These are phyloP conservation scores for Nannobrachium achirus DNA, from an alignment of 2,113 vertebrate species.

Conservation along the genomic window DNA sequence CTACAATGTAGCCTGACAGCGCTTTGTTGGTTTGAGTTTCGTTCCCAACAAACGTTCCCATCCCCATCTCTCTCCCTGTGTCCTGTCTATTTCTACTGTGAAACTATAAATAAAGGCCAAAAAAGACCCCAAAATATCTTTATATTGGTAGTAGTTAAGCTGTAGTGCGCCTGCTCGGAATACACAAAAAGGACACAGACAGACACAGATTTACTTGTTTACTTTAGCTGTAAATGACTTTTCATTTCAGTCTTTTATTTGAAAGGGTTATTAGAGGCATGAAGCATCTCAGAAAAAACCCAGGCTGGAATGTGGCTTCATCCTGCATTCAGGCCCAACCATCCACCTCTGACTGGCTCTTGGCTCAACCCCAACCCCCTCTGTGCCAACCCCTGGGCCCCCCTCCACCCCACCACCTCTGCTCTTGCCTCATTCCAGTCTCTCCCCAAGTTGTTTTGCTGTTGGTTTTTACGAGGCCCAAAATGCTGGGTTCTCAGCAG, in stretches of 20 bases:
- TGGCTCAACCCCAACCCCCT: slow-evolving; percentile 41
- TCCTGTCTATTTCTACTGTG: too few relatives aligned
- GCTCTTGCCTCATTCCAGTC: slow-evolving; percentile 3
- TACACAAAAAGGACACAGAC: too few relatives aligned
- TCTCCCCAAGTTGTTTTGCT: slow-evolving; percentile 63
- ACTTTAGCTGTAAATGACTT: background rate
- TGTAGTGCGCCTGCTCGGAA: too few relatives aligned
- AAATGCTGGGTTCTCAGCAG: slow-evolving; percentile 55
- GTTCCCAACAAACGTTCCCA: too few relatives aligned
- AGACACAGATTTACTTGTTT: background rate
- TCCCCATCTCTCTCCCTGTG: too few relatives aligned
- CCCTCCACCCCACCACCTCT: background rate
- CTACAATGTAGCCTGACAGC: too few relatives aligned
- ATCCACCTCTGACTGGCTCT: slow-evolving; percentile 60
- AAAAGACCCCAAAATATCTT: too few relatives aligned
- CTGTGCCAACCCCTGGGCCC: slow-evolving; percentile 9
- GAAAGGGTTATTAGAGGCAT: slow-evolving; percentile 41
- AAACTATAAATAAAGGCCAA: too few relatives aligned
- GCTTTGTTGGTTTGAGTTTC: too few relatives aligned
- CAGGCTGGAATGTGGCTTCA: slow-evolving; percentile 60
- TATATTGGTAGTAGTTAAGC: too few relatives aligned
- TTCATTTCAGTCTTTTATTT: slow-evolving; percentile 39
- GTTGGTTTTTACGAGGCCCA: slow-evolving; percentile 66
- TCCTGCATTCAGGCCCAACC: slow-evolving; percentile 55
- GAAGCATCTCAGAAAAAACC: slow-evolving; percentile 44